A percentile compares a stretch with the other conserved stretches of the same genome.
Conservation (phyloP, 2,888 invertebrate species). For the Anodontia alba region DNA sequence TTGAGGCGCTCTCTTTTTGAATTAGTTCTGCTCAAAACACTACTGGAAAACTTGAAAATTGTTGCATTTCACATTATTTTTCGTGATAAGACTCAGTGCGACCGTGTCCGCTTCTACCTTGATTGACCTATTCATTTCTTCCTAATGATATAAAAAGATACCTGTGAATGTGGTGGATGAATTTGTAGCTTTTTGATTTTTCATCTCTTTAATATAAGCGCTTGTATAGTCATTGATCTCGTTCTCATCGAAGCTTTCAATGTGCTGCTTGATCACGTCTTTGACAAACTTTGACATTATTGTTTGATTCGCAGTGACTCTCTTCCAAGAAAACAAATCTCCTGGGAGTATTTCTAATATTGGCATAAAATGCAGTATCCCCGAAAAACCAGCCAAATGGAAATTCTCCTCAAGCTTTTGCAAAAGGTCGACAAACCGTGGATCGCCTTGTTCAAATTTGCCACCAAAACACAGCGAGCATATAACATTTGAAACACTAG, state of each 20-base stretch:
- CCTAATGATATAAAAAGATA: too few species aligned
- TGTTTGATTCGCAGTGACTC: conserved; percentile 18
- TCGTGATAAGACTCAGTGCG: too few species aligned
- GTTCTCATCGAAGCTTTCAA: conserved; percentile 34
- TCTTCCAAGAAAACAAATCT: conserved; percentile 28
- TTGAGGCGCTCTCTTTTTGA: too few species aligned
- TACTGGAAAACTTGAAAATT: too few species aligned
- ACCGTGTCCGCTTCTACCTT: too few species aligned
- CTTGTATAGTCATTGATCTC: conserved; percentile 51
- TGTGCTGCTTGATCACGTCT: conserved; percentile 33
- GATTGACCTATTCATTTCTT: too few species aligned
- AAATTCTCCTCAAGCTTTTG: conserved; percentile 21
- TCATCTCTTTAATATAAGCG: conserved; percentile 57
- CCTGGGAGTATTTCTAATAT: conserved; percentile 31
- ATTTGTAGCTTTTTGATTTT: neutral
- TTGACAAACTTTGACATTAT: conserved; percentile 18
- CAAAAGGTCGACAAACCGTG: conserved; percentile 17
- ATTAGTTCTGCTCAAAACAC: too few species aligned
- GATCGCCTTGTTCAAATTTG: conserved; percentile 38
- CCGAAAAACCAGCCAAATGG: neutral
- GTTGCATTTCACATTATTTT: too few species aligned
- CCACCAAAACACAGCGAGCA: conserved; percentile 34
- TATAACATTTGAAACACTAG: conserved; percentile 38
- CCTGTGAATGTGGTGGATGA: neutral
- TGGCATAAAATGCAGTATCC: conserved; percentile 21